A percentile compares a stretch with the other conserved stretches of the same genome.
phyloP scores from a whole-genome alignment of 2,888 invertebrate species.

The Synergus umbraculus region DNA sequence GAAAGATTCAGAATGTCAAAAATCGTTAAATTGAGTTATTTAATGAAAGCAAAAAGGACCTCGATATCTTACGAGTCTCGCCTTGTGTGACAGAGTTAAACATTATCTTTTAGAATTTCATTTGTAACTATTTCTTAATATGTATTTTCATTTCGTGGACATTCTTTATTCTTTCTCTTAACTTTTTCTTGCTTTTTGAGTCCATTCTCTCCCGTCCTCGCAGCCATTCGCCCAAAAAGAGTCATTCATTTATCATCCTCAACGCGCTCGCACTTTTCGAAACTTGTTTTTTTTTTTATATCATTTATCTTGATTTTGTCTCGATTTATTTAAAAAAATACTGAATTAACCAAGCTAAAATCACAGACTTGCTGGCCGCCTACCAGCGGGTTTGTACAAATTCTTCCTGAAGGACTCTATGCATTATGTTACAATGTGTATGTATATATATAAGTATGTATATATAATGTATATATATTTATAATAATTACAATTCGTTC shows the following conservation, averaged over 20 bases:
- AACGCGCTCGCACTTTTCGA: constrained; percentile 56
- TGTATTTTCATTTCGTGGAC: not conserved
- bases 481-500: constrained; percentile 57
- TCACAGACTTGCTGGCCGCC: constrained; percentile 75
- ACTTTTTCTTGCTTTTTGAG: constrained; percentile 45
- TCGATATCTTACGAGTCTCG: not conserved
- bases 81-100: not conserved
- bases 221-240: constrained; percentile 37
- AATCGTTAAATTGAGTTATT: not conserved
- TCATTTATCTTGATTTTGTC: constrained; percentile 65
- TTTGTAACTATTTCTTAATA: not conserved
- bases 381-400: constrained; percentile 75
- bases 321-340: constrained; percentile 76
- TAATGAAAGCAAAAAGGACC: not conserved
- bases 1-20: not conserved
- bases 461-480: constrained; percentile 55
- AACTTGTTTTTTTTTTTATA: constrained; percentile 61
- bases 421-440: constrained; percentile 64
- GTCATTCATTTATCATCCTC: constrained; percentile 41
- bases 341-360: constrained; percentile 78
- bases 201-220: constrained; percentile 40
- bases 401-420: constrained; percentile 76
- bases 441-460: constrained; percentile 54
- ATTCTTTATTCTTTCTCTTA: constrained; percentile 26
- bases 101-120: not conserved